Evolutionary conservation across 1,140 invertebrate species (phyloP).

Genomic region (Rhopalosiphum padi): DNA sequence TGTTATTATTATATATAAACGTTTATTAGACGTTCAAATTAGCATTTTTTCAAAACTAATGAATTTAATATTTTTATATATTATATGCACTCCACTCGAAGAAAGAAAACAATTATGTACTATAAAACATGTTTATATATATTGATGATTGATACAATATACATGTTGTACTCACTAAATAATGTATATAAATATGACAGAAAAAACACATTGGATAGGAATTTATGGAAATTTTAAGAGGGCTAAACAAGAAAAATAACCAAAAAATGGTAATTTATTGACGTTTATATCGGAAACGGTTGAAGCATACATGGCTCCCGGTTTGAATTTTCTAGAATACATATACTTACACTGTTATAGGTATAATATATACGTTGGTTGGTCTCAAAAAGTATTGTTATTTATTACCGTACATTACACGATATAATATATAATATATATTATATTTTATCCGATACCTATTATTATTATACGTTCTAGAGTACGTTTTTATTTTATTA

Average conservation of each 20-base stretch:
- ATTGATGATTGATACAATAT: not conserved
- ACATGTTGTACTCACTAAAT: not conserved
- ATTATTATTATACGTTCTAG: not conserved
- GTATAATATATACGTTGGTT: not conserved
- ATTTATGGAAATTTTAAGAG: constrained; percentile 22
- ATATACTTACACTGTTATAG: not conserved
- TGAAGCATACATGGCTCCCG: constrained; percentile 25
- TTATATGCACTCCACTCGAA: not conserved
- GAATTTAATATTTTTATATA: too few relatives aligned
- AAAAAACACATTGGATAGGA: not conserved
- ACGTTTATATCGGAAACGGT: constrained; percentile 23
- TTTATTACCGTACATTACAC: constrained; percentile 10
- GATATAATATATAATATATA: not conserved
- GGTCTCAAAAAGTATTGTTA: constrained; percentile 26
- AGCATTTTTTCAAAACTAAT: not conserved
- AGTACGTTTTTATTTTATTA: constrained; percentile 42
- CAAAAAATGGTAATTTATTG: constrained; percentile 34
- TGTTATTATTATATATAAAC: not conserved
- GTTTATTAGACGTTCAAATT: not conserved
- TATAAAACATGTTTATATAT: not conserved
- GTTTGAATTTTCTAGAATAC: constrained; percentile 34
- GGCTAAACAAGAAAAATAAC: not conserved
- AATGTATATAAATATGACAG: not conserved
- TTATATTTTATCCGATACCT: constrained; percentile 4
- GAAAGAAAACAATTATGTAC: too few relatives aligned